Percentiles rank a stretch among this genome's conserved stretches.
Conservation (phyloP, 2,113 vertebrate species). For the Propithecus coquereli region DNA sequence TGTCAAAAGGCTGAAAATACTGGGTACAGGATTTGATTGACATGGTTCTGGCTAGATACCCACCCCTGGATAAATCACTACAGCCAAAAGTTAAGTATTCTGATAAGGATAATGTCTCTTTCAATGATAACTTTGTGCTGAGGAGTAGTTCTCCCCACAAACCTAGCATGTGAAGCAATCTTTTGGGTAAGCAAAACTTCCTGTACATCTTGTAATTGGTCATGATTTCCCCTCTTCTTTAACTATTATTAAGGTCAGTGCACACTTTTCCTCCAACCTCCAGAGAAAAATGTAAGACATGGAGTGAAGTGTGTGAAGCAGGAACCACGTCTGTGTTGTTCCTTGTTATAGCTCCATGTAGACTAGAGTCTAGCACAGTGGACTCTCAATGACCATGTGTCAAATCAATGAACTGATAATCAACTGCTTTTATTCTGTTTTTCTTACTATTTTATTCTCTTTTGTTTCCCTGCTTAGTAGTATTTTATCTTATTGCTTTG, state of each 20-base stretch:
- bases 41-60: background rate
- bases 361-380: background rate
- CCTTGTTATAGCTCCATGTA: background rate
- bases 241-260: background rate
- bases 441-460: background rate
- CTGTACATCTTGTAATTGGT: background rate
- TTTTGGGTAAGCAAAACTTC: background rate
- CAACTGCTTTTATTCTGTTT: background rate
- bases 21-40: background rate
- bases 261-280: background rate
- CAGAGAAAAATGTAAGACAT: background rate
- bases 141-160: background rate
- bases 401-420: background rate
- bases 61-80: background rate
- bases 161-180: background rate
- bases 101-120: background rate
- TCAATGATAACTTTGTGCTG: background rate
- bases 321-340: background rate
- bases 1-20: background rate
- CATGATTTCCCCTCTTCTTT: background rate
- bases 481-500: background rate
- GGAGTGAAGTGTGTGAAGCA: background rate
- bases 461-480: background rate
- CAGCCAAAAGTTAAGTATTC: background rate
- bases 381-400: background rate